Conservation (phyloP, 2,113 vertebrate species). For the Nanorana parkeri region DNA sequence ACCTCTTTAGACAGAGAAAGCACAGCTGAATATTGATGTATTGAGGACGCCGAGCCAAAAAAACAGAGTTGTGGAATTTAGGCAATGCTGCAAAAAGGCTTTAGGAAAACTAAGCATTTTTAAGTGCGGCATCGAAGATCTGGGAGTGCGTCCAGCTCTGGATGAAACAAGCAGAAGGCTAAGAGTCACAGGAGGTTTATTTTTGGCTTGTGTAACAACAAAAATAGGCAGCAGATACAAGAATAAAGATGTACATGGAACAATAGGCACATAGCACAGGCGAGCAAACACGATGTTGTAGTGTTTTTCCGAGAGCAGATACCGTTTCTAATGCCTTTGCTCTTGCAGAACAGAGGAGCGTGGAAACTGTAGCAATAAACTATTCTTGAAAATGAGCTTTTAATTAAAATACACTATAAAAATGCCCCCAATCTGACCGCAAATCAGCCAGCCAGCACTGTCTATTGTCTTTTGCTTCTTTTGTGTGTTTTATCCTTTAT, state of each 20-base stretch:
- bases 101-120: constrained; percentile 48
- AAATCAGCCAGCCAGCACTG: constrained; percentile 41
- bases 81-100: constrained; percentile 32
- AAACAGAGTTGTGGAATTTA: constrained; percentile 37
- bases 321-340: constrained; percentile 27
- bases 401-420: constrained; percentile 43
- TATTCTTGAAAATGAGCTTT: constrained; percentile 42
- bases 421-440: constrained; percentile 34
- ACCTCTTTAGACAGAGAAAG: background rate
- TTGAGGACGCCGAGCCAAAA: constrained; percentile 24
- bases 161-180: constrained; percentile 45
- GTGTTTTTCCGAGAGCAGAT: constrained; percentile 32
- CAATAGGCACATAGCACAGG: constrained; percentile 27
- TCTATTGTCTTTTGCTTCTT: constrained; percentile 32
- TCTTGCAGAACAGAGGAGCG: constrained; percentile 28
- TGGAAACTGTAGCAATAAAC: constrained; percentile 29
- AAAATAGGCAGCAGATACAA: constrained; percentile 36
- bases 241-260: constrained; percentile 44
- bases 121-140: constrained; percentile 43
- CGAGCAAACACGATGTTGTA: background rate
- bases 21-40: constrained; percentile 51
- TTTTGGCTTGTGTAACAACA: constrained; percentile 28
- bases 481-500: constrained; percentile 29
- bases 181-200: constrained; percentile 38
- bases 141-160: constrained; percentile 36